phyloP scores from a whole-genome alignment of 1,140 invertebrate genomes.

The Cecropterus lyciades region DNA sequence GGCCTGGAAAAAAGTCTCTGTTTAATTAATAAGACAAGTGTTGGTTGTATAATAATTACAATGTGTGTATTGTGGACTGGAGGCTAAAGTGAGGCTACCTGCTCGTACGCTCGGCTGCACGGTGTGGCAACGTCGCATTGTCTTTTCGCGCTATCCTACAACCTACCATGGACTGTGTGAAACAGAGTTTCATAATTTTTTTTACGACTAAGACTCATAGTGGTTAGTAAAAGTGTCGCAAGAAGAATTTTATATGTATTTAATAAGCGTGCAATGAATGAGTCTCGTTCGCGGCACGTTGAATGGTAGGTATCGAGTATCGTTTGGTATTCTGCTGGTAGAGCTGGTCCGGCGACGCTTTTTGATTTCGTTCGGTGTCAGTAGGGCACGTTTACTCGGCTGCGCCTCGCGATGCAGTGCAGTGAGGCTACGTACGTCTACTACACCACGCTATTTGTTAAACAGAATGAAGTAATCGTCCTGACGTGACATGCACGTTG shows the following conservation, averaged over 20 bases:
- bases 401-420: slow-evolving; percentile 49
- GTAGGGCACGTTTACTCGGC: slow-evolving; percentile 62
- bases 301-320: slow-evolving; percentile 44
- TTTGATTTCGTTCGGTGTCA: slow-evolving; percentile 73
- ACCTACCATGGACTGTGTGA: slow-evolving; percentile 63
- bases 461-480: slow-evolving; percentile 58
- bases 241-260: slow-evolving; percentile 14
- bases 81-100: slow-evolving; percentile 68
- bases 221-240: slow-evolving; percentile 27
- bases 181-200: slow-evolving; percentile 59
- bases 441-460: slow-evolving; percentile 45
- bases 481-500: slow-evolving; percentile 41
- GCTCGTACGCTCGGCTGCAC: slow-evolving; percentile 75
- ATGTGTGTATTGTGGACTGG: slow-evolving; percentile 67
- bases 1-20: slow-evolving; percentile 53
- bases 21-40: slow-evolving; percentile 67
- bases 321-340: slow-evolving; percentile 54
- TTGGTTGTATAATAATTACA: slow-evolving; percentile 74
- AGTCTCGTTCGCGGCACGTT: slow-evolving; percentile 43
- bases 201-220: slow-evolving; percentile 36
- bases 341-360: slow-evolving; percentile 39
- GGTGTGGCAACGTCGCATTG: slow-evolving; percentile 79
- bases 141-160: slow-evolving; percentile 75
- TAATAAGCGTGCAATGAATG: slow-evolving; percentile 40
- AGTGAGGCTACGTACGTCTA: slow-evolving; percentile 31